Conservation (phyloP, 2,113 vertebrate genomes). For the Callospermophilus lateralis region DNA sequence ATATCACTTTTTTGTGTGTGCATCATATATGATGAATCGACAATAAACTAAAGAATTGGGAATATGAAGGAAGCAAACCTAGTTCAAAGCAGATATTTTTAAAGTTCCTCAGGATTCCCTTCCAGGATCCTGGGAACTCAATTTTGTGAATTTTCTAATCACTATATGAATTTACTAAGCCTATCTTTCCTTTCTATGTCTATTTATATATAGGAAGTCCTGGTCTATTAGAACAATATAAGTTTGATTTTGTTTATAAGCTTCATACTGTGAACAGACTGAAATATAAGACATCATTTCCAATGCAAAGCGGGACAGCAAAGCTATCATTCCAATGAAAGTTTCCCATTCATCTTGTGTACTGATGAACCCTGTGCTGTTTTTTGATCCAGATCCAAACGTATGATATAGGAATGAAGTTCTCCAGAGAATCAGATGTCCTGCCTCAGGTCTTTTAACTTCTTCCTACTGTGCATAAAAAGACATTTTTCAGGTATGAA, state of each 20-base stretch:
- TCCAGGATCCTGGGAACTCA: not conserved
- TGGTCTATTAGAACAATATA: not conserved
- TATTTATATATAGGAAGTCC: not conserved
- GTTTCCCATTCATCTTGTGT: not conserved
- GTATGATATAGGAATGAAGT: not conserved
- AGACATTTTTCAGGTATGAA: slow-evolving; percentile 72
- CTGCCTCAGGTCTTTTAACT: not conserved
- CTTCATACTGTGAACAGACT: slow-evolving; percentile 39
- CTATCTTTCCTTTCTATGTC: not conserved
- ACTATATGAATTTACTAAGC: not conserved
- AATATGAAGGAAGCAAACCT: not conserved
- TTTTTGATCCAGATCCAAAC: not conserved
- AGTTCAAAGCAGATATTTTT: not conserved
- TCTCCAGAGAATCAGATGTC: not conserved
- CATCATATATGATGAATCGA: not conserved
- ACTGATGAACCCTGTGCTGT: not conserved
- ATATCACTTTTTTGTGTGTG: not conserved
- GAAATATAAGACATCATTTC: not conserved
- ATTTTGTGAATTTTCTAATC: not conserved
- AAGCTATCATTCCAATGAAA: not conserved
- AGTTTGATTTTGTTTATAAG: not conserved
- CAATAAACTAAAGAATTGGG: not conserved
- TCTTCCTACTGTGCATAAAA: not conserved
- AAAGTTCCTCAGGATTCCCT: not conserved
- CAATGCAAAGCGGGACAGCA: not conserved